A percentile compares a stretch with the other conserved stretches of the same genome.
phyloP scores from a whole-genome alignment of 1,140 invertebrate species.

The Drosophila rhopaloa region DNA sequence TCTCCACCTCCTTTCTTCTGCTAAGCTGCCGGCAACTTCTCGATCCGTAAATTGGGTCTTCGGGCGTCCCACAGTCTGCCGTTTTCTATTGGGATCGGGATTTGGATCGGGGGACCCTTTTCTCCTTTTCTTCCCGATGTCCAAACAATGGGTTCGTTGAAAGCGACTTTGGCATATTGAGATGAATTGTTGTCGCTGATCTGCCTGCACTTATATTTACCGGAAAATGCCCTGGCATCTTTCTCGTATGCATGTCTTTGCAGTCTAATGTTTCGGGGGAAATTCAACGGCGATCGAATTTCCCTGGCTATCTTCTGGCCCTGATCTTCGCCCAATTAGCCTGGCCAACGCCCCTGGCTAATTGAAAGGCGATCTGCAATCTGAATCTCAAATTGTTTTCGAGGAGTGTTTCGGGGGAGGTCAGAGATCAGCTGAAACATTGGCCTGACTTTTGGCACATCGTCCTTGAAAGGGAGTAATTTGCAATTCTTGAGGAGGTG shows the following conservation, averaged over 20 bases:
- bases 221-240: slow-evolving; percentile 7
- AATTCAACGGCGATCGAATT: slow-evolving; percentile 33
- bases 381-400: slow-evolving; percentile 29
- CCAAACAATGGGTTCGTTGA: slow-evolving; percentile 77
- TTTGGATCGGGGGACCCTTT: neutral
- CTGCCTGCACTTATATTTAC: slow-evolving; percentile 26
- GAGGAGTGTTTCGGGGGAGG: slow-evolving; percentile 28
- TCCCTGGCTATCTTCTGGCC: slow-evolving; percentile 15
- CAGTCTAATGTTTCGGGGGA: neutral
- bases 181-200: slow-evolving; percentile 68
- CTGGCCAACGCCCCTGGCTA: slow-evolving; percentile 45
- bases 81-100: slow-evolving; percentile 8
- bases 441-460: slow-evolving; percentile 45
- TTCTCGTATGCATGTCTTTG: neutral
- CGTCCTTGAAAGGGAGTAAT: neutral
- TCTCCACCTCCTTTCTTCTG: slow-evolving; percentile 8
- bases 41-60: slow-evolving; percentile 50
- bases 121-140: slow-evolving; percentile 58
- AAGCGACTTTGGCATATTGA: slow-evolving; percentile 82
- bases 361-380: slow-evolving; percentile 35
- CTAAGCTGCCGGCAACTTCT: slow-evolving; percentile 43
- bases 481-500: neutral
- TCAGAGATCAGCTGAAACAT: slow-evolving; percentile 38
- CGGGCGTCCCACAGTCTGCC: slow-evolving; percentile 60
- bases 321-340: slow-evolving; percentile 43